phyloP scores from a whole-genome alignment of 2,888 invertebrate species.

The Erebia palarica region DNA sequence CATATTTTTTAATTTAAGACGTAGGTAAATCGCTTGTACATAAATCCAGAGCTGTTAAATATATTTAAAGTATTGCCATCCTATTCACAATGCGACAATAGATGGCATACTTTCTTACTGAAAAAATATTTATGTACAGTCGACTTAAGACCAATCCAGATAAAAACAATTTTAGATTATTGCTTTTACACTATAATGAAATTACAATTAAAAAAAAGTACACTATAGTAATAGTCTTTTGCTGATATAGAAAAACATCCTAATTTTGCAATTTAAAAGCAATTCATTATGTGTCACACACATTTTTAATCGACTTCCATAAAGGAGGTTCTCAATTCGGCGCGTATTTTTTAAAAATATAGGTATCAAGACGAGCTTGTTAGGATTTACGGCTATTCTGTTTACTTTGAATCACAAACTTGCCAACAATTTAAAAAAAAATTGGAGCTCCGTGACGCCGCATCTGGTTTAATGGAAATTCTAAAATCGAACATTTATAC shows the following conservation, averaged over 20 bases:
- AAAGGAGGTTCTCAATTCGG: no score
- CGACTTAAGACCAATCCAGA: neutral
- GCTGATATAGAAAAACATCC: constrained; percentile 24
- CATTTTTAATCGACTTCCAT: neutral
- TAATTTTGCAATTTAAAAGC: constrained; percentile 19
- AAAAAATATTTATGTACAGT: neutral
- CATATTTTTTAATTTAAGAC: constrained; percentile 19
- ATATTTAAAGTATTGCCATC: neutral
- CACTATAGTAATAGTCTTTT: constrained; percentile 20
- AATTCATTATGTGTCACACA: constrained; percentile 21
- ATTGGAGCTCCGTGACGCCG: constrained; percentile 7
- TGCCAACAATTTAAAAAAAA: neutral
- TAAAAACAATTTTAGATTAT: constrained; percentile 25
- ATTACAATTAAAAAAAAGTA: constrained; percentile 17
- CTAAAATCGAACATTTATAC: neutral
- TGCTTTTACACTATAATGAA: constrained; percentile 21
- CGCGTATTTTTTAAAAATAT: no score
- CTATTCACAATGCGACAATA: neutral
- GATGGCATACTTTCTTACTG: neutral
- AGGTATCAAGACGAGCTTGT: no score
- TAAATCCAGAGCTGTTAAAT: neutral
- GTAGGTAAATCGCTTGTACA: constrained; percentile 18
- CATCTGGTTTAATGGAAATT: neutral
- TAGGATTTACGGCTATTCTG: neutral
- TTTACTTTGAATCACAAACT: neutral